Conservation (phyloP, 2,888 invertebrate genomes). For the Orthonychiurus folsomi region DNA sequence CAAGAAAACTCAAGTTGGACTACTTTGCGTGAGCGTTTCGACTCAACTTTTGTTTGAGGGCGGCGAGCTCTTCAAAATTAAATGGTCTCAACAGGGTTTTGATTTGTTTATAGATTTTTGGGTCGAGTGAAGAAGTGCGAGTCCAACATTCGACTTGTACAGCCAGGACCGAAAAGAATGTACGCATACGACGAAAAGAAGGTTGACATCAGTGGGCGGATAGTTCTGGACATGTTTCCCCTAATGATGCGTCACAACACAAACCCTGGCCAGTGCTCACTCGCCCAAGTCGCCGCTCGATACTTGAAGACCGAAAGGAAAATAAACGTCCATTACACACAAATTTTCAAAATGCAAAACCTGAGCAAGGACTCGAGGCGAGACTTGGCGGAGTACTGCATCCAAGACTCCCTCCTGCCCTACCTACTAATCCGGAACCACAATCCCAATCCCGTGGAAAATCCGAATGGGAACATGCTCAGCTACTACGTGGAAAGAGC, state of each 20-base stretch:
- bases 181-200: slow-evolving; percentile 17
- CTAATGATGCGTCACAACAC: slow-evolving; percentile 20
- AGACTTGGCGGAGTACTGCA: slow-evolving; percentile 28
- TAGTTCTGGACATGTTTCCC: slow-evolving; percentile 31
- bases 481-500: slow-evolving; percentile 18
- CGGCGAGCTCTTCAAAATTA: too few species aligned
- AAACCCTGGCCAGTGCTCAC: slow-evolving; percentile 12
- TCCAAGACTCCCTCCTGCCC: slow-evolving; percentile 25
- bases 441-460: slow-evolving; percentile 5
- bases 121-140: slow-evolving; percentile 23
- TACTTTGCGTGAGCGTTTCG: too few species aligned
- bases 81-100: too few species aligned
- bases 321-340: slow-evolving; percentile 24
- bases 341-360: slow-evolving; percentile 28
- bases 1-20: slow-evolving; percentile 8
- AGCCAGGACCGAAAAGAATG: slow-evolving; percentile 20
- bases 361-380: slow-evolving; percentile 18
- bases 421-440: slow-evolving; percentile 13
- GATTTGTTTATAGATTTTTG: too few species aligned
- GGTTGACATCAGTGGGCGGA: slow-evolving; percentile 22
- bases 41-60: too few species aligned
- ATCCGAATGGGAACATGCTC: slow-evolving; percentile 12
- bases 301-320: slow-evolving; percentile 25
- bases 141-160: slow-evolving; percentile 16
- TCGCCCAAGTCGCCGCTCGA: slow-evolving; percentile 22